Percentiles rank a stretch among this genome's conserved stretches.
Conservation (phyloP, 2,888 invertebrate genomes). For the Zeuzera pyrina region DNA sequence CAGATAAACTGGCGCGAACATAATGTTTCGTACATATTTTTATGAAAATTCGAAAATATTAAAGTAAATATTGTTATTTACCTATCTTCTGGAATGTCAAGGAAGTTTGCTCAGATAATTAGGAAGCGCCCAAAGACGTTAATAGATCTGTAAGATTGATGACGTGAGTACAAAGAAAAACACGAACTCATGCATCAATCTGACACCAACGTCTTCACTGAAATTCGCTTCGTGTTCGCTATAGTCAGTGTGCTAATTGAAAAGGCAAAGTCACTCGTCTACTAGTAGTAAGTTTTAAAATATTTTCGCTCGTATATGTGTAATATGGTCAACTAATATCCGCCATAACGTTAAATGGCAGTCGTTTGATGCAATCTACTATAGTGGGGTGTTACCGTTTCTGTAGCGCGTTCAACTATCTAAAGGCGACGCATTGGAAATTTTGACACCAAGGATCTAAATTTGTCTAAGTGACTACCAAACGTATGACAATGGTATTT, state of each 20-base stretch:
- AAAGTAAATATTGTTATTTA: too few relatives aligned
- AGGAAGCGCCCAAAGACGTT: slow-evolving; percentile 51
- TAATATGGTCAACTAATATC: too few relatives aligned
- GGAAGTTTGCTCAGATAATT: slow-evolving; percentile 47
- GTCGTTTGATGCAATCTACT: too few relatives aligned
- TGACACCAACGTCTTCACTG: slow-evolving; percentile 33
- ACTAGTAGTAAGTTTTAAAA: too few relatives aligned
- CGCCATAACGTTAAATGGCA: too few relatives aligned
- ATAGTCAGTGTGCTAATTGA: slow-evolving; percentile 5
- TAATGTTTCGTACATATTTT: background rate
- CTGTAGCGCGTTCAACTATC: too few relatives aligned
- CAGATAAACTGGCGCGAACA: background rate
- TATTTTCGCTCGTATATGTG: too few relatives aligned
- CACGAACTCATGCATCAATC: slow-evolving; percentile 55
- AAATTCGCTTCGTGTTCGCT: slow-evolving; percentile 12
- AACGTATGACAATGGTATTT: too few relatives aligned
- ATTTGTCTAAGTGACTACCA: too few relatives aligned
- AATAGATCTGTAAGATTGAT: slow-evolving; percentile 59
- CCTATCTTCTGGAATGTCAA: background rate
- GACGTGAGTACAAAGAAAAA: slow-evolving; percentile 48
- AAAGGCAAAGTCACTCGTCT: slow-evolving; percentile 1
- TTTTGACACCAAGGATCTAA: too few relatives aligned
- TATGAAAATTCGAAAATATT: background rate
- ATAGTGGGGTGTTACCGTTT: too few relatives aligned
- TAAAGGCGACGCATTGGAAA: too few relatives aligned